phyloP scores from a whole-genome alignment of 2,113 vertebrate genomes.

The Picathartes gymnocephalus region DNA sequence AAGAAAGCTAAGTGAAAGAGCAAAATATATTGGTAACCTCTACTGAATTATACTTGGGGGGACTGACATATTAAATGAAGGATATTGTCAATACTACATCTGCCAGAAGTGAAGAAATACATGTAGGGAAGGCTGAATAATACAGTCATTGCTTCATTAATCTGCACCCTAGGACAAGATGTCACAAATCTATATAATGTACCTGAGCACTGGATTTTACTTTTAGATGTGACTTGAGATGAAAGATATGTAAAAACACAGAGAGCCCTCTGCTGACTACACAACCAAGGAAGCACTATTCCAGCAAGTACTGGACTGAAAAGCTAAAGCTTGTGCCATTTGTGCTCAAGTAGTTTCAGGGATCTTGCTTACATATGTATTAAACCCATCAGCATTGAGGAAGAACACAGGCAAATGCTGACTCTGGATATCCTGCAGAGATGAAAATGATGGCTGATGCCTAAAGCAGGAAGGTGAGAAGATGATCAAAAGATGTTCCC shows the following conservation, averaged over 20 bases:
- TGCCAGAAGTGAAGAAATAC: constrained; percentile 45
- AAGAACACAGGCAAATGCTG: not conserved
- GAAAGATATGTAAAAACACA: constrained; percentile 13
- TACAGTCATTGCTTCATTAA: constrained; percentile 24
- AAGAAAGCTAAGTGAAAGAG: constrained; percentile 2
- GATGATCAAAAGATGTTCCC: not conserved
- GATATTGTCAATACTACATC: constrained; percentile 10
- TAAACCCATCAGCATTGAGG: not conserved
- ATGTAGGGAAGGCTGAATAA: not conserved
- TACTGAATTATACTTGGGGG: not conserved
- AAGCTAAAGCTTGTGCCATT: not conserved
- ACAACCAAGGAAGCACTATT: constrained; percentile 1
- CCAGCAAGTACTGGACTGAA: not conserved
- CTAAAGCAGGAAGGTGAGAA: not conserved
- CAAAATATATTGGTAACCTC: not conserved
- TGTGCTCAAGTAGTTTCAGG: not conserved
- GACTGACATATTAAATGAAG: constrained; percentile 21
- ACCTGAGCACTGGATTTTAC: constrained; percentile 16
- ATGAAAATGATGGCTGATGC: not conserved
- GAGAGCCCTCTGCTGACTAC: constrained; percentile 16
- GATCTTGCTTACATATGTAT: not conserved
- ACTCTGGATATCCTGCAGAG: not conserved
- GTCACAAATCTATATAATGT: constrained; percentile 42
- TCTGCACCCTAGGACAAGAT: constrained; percentile 2
- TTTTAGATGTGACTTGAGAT: constrained; percentile 10